Conservation (phyloP, 2,888 invertebrate species). For the Yponomeuta malinellus region DNA sequence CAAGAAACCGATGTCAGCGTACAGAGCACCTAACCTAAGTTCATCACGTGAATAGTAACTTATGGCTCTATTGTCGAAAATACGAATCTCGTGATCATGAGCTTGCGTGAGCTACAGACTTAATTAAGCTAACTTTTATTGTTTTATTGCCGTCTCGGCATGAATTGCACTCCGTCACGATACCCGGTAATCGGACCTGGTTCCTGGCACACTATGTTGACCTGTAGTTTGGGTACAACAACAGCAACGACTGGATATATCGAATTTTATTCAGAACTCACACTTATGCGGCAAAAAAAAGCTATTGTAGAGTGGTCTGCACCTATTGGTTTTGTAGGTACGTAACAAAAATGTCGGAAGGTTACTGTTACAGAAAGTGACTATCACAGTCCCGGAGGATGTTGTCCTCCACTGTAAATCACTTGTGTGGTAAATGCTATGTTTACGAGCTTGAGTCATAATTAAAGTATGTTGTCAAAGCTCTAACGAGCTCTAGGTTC, state of each 20-base stretch:
- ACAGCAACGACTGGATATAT: too few relatives aligned
- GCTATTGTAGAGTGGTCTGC: neutral
- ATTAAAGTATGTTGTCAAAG: neutral
- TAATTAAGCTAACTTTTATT: conserved; percentile 3
- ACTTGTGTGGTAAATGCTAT: neutral
- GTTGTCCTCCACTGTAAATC: conserved; percentile 4
- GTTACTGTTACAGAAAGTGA: neutral
- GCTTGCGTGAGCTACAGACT: neutral
- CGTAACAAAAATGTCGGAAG: neutral
- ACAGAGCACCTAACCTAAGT: neutral
- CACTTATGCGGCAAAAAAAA: too few relatives aligned
- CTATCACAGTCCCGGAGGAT: neutral
- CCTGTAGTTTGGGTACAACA: too few relatives aligned
- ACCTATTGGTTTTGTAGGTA: neutral
- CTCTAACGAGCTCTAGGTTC: neutral
- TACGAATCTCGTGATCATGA: conserved; percentile 3
- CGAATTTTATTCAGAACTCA: too few relatives aligned
- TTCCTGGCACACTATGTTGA: neutral
- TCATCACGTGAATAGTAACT: neutral
- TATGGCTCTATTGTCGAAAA: neutral
- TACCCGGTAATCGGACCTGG: conserved; percentile 3
- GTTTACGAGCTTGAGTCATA: neutral
- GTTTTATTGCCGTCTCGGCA: neutral
- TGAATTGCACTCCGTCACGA: neutral
- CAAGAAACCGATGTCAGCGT: too few relatives aligned